Evolutionary conservation across 2,113 vertebrate genomes (phyloP).

Genomic region (Sturnira hondurensis): DNA sequence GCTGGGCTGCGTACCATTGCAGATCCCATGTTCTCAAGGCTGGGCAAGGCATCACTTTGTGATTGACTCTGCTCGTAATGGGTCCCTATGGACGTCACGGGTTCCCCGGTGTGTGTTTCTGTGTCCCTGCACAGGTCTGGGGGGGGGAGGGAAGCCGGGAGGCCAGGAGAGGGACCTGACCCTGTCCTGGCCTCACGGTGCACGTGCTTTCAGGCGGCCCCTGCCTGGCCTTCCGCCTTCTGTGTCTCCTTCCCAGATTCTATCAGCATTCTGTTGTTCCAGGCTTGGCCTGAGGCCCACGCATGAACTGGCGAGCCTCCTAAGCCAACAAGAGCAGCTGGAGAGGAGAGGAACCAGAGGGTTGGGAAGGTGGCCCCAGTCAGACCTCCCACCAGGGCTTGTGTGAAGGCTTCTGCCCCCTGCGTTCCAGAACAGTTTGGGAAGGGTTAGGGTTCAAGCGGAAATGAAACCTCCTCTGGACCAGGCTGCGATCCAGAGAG

Average conservation of each 20-base stretch:
- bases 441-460: neutral
- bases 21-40: neutral
- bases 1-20: fast-evolving
- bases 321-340: constrained; percentile 42
- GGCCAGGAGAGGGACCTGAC: neutral
- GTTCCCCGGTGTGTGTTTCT: fast-evolving
- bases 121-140: neutral
- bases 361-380: neutral
- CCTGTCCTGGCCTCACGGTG: neutral
- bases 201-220: neutral
- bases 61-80: neutral
- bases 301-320: constrained; percentile 53
- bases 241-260: neutral
- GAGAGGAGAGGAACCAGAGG: neutral
- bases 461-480: neutral
- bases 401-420: neutral
- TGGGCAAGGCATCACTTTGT: fast-evolving
- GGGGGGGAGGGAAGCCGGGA: neutral
- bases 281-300: neutral
- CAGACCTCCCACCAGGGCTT: neutral
- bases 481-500: neutral
- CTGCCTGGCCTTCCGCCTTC: neutral
- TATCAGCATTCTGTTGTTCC: neutral
- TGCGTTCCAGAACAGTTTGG: neutral
- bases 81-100: neutral